Base-by-base conservation (phyloP, 2,113 vertebrate species). In the Kryptolebias marmoratus region DNA sequence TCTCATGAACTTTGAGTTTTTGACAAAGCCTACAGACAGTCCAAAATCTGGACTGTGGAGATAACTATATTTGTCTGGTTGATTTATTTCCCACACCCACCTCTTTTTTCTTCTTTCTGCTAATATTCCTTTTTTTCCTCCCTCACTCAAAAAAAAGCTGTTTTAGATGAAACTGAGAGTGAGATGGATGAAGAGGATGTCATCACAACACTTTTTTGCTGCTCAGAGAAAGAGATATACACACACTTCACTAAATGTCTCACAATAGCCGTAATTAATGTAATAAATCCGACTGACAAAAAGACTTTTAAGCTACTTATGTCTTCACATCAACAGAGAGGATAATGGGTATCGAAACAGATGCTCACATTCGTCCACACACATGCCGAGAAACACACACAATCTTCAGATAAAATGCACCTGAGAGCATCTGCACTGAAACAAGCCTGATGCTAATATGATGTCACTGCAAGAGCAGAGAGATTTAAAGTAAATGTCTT, bases 231-330 rank as follows among this genome's bases (percentile, higher is more conserved):
- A 84, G 70, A 68, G 81, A 50, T 72, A 50, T 77, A 22, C 80
- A 77, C 56, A 77, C 71, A 10, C 16, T 69, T 71, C 45, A 74
- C 61, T 73, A 77, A 89, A 89, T 70, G 45, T 64, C 71, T 69
- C 80, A 70, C 47, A 36, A 74, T 81, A 68, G 76, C 85, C 52
- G 68, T 87, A 88, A 91, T 91, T 88, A 89, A 85, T 54, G 80
- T 77, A 73, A 89, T 90, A 86, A 88, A 90, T 84, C 75, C 81
- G 82, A 90, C 73, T 86, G 86, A 89, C 80, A 78, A 81, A 77
- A 58, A 80, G 44, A 77, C 61, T 62, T 36, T 71, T 84, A 87
- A 88, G 89, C 83, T 82, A 68, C 89, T 88, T 86, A 77, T 64
- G 77, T 65, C 64, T 62, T 57, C 49, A 75, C 59, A 81, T 83